Evolutionary conservation across 2,888 invertebrate genomes (phyloP).

Genomic region (Ornithoptera priamus): DNA sequence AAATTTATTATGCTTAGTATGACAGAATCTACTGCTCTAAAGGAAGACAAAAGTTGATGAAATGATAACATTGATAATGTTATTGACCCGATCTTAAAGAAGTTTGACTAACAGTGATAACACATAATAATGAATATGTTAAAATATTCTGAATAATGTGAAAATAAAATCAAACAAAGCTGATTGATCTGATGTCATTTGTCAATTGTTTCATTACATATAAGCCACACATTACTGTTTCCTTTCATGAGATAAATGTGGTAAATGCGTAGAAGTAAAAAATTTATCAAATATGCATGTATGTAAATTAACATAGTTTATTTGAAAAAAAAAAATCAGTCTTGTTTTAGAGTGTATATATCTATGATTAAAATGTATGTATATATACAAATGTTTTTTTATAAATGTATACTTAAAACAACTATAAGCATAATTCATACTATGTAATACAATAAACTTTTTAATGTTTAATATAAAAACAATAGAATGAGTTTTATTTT

Average conservation of each 20-base stretch:
- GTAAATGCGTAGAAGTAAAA: too few relatives aligned
- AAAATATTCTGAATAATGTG: too few relatives aligned
- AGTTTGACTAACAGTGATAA: not conserved
- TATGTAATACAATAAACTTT: not conserved
- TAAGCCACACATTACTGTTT: too few relatives aligned
- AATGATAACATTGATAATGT: not conserved
- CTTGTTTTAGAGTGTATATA: not conserved
- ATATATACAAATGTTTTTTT: not conserved
- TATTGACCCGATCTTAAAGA: not conserved
- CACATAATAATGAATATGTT: too few relatives aligned
- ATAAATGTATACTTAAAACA: not conserved
- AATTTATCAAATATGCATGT: too few relatives aligned
- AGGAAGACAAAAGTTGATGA: conserved; percentile 3
- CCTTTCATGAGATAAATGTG: too few relatives aligned
- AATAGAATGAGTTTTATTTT: not conserved
- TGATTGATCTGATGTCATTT: too few relatives aligned
- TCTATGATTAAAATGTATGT: not conserved
- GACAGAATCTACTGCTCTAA: conserved; percentile 73
- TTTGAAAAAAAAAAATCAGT: not conserved
- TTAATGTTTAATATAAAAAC: not conserved
- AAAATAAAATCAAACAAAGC: too few relatives aligned
- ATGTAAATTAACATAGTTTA: not conserved
- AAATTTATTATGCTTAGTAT: conserved; percentile 87
- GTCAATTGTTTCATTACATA: too few relatives aligned
- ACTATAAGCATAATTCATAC: not conserved